phyloP scores from a whole-genome alignment of 2,113 vertebrate species.

The Microtus richardsoni region DNA sequence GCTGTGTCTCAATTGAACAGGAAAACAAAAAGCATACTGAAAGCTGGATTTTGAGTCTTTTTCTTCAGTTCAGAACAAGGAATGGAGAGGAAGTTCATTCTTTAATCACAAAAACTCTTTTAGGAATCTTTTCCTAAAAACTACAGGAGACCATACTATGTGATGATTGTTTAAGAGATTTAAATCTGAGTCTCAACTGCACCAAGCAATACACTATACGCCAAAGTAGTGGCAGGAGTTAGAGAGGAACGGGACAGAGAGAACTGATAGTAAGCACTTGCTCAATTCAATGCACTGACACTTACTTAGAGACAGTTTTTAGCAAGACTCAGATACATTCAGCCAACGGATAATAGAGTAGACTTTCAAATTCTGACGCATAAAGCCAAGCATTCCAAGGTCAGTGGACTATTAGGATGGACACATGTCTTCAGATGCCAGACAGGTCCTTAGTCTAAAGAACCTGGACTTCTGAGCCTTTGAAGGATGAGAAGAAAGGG shows the following conservation, averaged over 20 bases:
- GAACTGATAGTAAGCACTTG: not conserved
- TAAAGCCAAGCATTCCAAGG: not conserved
- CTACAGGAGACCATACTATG: not conserved
- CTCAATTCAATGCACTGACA: not conserved
- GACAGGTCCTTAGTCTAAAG: not conserved
- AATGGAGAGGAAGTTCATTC: not conserved
- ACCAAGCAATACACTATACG: not conserved
- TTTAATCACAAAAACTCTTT: not conserved
- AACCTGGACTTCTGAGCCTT: not conserved
- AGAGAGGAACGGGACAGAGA: not conserved
- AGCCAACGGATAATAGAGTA: not conserved
- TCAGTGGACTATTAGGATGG: not conserved
- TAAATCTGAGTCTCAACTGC: not conserved
- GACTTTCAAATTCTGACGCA: not conserved
- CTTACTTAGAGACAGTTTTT: not conserved
- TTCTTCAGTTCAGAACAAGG: not conserved
- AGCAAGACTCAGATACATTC: constrained; percentile 5
- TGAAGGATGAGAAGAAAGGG: not conserved
- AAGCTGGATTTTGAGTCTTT: not conserved
- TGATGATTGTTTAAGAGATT: not conserved
- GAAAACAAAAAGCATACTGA: not conserved
- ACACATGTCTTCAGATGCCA: not conserved
- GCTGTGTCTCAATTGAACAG: not conserved
- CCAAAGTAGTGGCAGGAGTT: not conserved
- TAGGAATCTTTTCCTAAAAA: not conserved